Conservation (phyloP, 2,888 invertebrate genomes). For the Drosophila prostipennis region DNA sequence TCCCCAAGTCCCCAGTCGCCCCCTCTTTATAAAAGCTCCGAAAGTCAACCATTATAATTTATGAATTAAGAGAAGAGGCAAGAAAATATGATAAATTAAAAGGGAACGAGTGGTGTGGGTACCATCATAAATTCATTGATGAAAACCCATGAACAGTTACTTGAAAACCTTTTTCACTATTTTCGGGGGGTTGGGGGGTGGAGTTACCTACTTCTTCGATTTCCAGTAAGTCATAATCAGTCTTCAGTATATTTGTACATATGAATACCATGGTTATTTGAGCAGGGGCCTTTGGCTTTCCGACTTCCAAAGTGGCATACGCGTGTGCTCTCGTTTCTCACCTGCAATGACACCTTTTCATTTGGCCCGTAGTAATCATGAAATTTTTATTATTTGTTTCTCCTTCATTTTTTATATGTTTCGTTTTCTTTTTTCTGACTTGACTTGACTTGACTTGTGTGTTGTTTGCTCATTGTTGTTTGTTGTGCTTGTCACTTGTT, state of each 20-base stretch:
- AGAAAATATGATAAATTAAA: conserved; percentile 47
- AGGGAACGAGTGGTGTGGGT: conserved; percentile 8
- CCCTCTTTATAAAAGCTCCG: neutral
- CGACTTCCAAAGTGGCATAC: conserved; percentile 37
- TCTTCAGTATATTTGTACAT: neutral
- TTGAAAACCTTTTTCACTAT: conserved; percentile 13
- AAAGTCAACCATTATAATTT: conserved; percentile 55
- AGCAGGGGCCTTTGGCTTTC: conserved; percentile 1
- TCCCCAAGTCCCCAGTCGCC: neutral
- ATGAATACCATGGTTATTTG: neutral
- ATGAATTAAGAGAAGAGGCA: conserved; percentile 50
- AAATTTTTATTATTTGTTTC: conserved; percentile 46
- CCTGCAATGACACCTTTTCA: conserved; percentile 70
- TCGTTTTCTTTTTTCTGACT: conserved; percentile 40
- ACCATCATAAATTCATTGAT: conserved; percentile 76
- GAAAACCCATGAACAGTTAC: conserved; percentile 50
- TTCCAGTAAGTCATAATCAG: conserved; percentile 15
- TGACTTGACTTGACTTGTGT: conserved; percentile 7
- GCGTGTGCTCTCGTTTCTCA: conserved; percentile 77
- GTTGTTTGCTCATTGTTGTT: conserved; percentile 32
- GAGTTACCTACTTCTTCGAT: neutral
- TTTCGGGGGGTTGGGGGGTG: neutral
- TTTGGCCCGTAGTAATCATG: conserved; percentile 57
- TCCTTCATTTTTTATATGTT: conserved; percentile 28
- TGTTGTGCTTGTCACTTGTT: conserved; percentile 34